phyloP scores from a whole-genome alignment of 2,797 vertebrate genomes.

The Poecilia wingei region DNA sequence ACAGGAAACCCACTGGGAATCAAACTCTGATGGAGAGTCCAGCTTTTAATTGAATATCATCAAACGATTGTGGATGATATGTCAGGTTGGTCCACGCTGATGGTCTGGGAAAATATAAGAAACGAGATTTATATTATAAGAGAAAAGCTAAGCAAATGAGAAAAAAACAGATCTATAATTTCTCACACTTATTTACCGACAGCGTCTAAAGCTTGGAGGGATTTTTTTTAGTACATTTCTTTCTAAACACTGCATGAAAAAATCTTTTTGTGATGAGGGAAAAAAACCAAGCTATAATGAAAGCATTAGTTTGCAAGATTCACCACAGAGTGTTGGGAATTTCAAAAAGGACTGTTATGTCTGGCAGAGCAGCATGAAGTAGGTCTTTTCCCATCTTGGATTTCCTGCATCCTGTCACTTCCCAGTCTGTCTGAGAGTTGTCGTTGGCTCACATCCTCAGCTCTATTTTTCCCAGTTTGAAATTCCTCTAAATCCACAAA shows the following conservation, averaged over 20 bases:
- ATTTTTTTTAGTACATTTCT: not conserved
- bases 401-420: constrained; percentile 55
- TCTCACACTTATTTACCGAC: not conserved
- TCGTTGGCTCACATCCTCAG: constrained; percentile 33
- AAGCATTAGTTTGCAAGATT: constrained; percentile 3
- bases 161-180: not conserved
- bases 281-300: not conserved
- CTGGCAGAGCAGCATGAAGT: constrained; percentile 25
- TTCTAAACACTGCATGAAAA: not conserved
- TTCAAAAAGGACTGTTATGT: constrained; percentile 36
- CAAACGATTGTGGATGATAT: not conserved
- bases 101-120: not conserved
- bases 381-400: constrained; percentile 55
- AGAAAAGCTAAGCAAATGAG: not conserved
- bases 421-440: constrained; percentile 32
- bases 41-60: not conserved
- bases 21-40: not conserved
- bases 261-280: not conserved
- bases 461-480: constrained; percentile 30
- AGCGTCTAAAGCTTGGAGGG: not conserved
- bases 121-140: not conserved
- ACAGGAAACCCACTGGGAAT: not conserved
- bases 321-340: constrained; percentile 7
- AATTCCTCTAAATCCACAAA: constrained; percentile 34
- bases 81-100: not conserved